Conservation (phyloP, 2,888 invertebrate species). For the Eudemis profundana region DNA sequence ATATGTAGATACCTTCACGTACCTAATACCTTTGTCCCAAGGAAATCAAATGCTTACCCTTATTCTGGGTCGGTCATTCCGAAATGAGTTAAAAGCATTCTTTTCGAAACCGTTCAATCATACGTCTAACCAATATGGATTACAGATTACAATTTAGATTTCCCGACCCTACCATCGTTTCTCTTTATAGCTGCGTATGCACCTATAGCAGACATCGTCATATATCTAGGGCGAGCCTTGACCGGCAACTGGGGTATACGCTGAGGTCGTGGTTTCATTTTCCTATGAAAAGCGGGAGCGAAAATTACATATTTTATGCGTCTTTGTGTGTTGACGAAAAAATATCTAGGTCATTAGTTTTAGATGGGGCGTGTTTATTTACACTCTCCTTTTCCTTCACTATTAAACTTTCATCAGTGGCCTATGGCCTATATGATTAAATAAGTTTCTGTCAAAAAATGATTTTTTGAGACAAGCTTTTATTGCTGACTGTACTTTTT, state of each 20-base stretch:
- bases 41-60: background rate
- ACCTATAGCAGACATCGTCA: background rate
- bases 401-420: too few relatives aligned
- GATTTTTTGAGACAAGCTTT: too few relatives aligned
- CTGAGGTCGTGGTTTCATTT: slow-evolving; percentile 1
- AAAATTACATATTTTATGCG: background rate
- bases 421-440: too few relatives aligned
- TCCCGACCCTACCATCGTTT: slow-evolving; percentile 7
- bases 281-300: background rate
- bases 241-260: background rate
- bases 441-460: too few relatives aligned
- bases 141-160: slow-evolving; percentile 24
- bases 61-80: background rate
- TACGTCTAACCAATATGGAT: slow-evolving; percentile 13
- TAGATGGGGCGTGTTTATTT: slow-evolving; percentile 28
- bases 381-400: background rate
- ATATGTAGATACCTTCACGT: too few relatives aligned
- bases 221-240: background rate
- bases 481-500: too few relatives aligned
- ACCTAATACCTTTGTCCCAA: too few relatives aligned
- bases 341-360: slow-evolving; percentile 39
- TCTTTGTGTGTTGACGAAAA: background rate
- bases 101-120: slow-evolving; percentile 8
- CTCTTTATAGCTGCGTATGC: background rate
- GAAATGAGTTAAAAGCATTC: background rate